Conservation (phyloP, 2,113 vertebrate genomes). For the Ramphastos sulfuratus region DNA sequence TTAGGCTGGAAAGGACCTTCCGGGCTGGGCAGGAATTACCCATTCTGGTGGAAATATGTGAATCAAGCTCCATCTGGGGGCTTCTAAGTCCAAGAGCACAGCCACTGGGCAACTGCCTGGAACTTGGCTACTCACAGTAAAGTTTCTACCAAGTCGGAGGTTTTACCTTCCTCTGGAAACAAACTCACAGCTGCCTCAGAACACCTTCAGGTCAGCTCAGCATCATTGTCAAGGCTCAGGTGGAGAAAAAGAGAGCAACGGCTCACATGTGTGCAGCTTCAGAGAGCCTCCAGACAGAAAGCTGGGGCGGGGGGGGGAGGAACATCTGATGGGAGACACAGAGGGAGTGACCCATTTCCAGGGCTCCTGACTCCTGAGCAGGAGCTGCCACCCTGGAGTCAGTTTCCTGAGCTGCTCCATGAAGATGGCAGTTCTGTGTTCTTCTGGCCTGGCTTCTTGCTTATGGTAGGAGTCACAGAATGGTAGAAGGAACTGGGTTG, state of each 20-base stretch:
- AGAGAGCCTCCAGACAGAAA: not conserved
- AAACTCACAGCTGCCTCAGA: not conserved
- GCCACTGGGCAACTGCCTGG: not conserved
- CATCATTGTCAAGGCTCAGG: not conserved
- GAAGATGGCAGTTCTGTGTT: not conserved
- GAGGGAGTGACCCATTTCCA: rapidly evolving
- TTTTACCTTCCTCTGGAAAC: not conserved
- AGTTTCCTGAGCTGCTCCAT: rapidly evolving
- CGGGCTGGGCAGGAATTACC: too few species aligned
- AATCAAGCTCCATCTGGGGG: not conserved
- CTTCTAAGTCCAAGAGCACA: not conserved
- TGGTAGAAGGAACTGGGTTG: too few species aligned
- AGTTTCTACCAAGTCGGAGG: not conserved
- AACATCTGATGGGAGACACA: not conserved
- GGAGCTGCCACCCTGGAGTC: not conserved
- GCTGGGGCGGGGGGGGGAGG: not conserved
- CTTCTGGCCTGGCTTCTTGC: not conserved
- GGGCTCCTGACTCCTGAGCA: not conserved
- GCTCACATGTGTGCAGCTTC: not conserved
- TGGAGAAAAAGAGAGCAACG: not conserved
- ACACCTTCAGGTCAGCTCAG: not conserved
- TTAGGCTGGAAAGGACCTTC: not conserved
- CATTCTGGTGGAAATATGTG: not conserved
- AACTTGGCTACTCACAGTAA: not conserved
- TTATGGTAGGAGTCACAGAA: not conserved